Conservation (phyloP, 1,140 invertebrate genomes). For the Trichoplusia ni region DNA sequence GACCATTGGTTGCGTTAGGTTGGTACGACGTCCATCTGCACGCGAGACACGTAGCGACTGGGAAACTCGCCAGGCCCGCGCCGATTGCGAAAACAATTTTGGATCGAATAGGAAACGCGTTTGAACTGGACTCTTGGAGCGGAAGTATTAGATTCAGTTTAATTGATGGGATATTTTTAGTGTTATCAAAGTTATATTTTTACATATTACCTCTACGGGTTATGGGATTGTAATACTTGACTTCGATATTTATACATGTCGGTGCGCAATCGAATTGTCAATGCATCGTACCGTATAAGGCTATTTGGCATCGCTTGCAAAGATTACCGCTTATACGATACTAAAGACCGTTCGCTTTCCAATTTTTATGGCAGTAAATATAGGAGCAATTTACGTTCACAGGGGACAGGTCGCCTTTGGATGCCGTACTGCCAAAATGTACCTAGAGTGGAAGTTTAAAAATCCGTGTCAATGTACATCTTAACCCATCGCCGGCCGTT, state of each 20-base stretch:
- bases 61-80: constrained; percentile 28
- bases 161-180: constrained; percentile 25
- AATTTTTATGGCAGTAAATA: too few species aligned
- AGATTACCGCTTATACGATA: too few species aligned
- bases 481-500: constrained; percentile 39
- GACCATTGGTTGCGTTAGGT: neutral
- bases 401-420: neutral
- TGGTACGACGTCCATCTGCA: constrained; percentile 15
- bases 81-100: constrained; percentile 43
- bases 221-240: too few species aligned
- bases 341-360: too few species aligned
- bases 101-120: constrained; percentile 30
- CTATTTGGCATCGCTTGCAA: too few species aligned
- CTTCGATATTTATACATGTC: too few species aligned
- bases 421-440: constrained; percentile 9
- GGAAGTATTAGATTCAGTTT: constrained; percentile 28
- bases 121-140: constrained; percentile 20
- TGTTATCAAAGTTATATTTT: neutral
- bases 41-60: constrained; percentile 31
- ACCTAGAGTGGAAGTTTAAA: constrained; percentile 9
- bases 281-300: too few species aligned
- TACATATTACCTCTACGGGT: too few species aligned
- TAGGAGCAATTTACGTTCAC: constrained; percentile 1
- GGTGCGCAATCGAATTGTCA: too few species aligned
- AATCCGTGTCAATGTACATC: constrained; percentile 47